Conservation (phyloP, 2,888 invertebrate species). For the Cerastis leucographa region DNA sequence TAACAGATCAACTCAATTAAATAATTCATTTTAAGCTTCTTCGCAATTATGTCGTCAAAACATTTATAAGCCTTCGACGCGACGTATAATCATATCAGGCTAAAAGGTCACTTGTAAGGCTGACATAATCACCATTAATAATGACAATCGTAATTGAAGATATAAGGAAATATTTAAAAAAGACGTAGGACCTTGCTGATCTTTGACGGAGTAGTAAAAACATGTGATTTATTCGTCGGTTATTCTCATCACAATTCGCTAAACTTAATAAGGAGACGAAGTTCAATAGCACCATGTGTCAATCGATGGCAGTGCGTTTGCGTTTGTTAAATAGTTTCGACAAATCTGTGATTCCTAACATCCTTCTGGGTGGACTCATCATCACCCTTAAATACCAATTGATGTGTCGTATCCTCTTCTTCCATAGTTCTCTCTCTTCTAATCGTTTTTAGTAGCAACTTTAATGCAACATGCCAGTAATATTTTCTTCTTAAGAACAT, state of each 20-base stretch:
- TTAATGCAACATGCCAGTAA: neutral
- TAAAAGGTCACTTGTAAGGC: conserved; percentile 37
- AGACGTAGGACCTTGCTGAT: conserved; percentile 19
- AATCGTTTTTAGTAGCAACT: too few relatives aligned
- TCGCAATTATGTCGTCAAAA: conserved; percentile 9
- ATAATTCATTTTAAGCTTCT: conserved; percentile 3
- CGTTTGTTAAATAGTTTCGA: neutral
- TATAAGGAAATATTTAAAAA: conserved; percentile 49
- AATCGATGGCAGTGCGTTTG: neutral
- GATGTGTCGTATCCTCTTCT: neutral
- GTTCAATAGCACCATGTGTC: neutral
- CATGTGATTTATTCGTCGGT: conserved; percentile 18
- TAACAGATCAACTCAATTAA: neutral
- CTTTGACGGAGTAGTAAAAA: conserved; percentile 5
- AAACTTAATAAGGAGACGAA: neutral
- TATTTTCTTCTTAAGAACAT: neutral
- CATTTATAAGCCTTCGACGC: neutral
- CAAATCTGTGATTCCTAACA: neutral
- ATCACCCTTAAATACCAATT: neutral
- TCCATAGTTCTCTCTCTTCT: too few relatives aligned
- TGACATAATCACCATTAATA: conserved; percentile 21
- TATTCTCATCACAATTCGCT: neutral
- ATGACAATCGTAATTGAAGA: conserved; percentile 43
- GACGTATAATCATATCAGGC: conserved; percentile 1
- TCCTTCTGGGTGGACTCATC: neutral